Base-by-base conservation (phyloP, 2,888 invertebrate genomes). In the Pollenia angustigena region DNA sequence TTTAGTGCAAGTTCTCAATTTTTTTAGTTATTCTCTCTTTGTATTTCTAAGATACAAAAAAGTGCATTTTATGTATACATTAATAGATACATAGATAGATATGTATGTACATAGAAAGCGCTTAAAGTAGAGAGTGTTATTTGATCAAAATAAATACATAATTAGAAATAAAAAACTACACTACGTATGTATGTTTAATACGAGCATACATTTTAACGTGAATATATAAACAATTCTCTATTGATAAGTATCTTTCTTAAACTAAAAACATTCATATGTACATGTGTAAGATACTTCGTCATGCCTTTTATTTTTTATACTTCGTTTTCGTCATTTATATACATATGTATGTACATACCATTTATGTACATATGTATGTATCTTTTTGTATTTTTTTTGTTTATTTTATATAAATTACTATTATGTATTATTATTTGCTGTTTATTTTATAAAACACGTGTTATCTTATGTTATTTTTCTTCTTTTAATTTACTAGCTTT, bases 101-200 rank as follows among this genome's bases (percentile, higher is more conserved):
- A 32, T 4, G 6, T 32, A 32, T 32, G 32, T 6, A 32, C 6
- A 7, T 40, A 40, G 40, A 40, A 2, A 23, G 23, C 23, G 16
- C 54, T 48, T 44, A 72, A 81, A 54, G 48, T 18, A 81, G 23
- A 71, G 46, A 78, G 81, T 79, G 68, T 4, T 12, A 62, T 54
- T 79, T 58, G 60, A 85, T 74, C 82, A 82, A 81, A 82, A 82
- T 82, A 79, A 86, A 83, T 68, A 32, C 32, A 32, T 6, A 60
- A 46, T 56, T 40, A 69, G 44, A 50, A 52, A 72, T 78, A 44
- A 62, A 72, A 12, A 76, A 56, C 40, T 71, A 7, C 40, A 23
- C 9, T n/a, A 18, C 3, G 16, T 14, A 12, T 12, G 48, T 56
- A 7, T 12, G 6, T 23, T 23, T 23, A 10, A 56, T 23, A 56